Conservation (phyloP, 2,113 vertebrate genomes). For the Agelaius tricolor region DNA sequence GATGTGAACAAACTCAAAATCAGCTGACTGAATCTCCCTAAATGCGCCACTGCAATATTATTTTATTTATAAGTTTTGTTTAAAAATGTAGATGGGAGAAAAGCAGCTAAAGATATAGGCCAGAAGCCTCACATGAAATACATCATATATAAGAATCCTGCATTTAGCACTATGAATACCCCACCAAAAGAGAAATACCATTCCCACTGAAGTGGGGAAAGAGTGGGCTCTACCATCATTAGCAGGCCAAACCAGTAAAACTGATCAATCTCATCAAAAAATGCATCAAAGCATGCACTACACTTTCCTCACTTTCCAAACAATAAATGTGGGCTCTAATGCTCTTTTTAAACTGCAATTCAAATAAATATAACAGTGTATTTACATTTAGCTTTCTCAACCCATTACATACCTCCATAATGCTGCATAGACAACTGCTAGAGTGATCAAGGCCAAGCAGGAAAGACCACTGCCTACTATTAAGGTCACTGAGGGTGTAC, state of each 20-base stretch:
- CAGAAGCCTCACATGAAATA: background rate
- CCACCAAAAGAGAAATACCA: background rate
- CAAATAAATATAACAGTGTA: background rate
- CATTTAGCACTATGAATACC: background rate
- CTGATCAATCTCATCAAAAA: background rate
- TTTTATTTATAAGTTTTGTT: background rate
- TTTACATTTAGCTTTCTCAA: background rate
- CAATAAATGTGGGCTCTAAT: background rate
- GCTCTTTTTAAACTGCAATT: background rate
- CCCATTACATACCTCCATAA: slow-evolving; percentile 91
- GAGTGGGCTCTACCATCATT: background rate
- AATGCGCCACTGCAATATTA: background rate
- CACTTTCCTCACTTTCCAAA: background rate
- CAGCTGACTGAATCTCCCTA: background rate
- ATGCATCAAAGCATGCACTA: background rate
- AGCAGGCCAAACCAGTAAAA: background rate
- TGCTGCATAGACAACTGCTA: slow-evolving; percentile 94
- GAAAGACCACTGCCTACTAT: slow-evolving; percentile 99
- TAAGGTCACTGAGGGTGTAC: slow-evolving; percentile 96
- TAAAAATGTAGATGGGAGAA: background rate
- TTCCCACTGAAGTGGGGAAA: background rate
- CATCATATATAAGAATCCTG: background rate
- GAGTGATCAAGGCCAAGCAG: slow-evolving; percentile 94
- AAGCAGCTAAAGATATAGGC: background rate
- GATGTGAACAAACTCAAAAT: background rate